These are phyloP conservation scores for Callionymus lyra DNA, from an alignment of 2,113 vertebrate species.

Conservation along the genomic window DNA sequence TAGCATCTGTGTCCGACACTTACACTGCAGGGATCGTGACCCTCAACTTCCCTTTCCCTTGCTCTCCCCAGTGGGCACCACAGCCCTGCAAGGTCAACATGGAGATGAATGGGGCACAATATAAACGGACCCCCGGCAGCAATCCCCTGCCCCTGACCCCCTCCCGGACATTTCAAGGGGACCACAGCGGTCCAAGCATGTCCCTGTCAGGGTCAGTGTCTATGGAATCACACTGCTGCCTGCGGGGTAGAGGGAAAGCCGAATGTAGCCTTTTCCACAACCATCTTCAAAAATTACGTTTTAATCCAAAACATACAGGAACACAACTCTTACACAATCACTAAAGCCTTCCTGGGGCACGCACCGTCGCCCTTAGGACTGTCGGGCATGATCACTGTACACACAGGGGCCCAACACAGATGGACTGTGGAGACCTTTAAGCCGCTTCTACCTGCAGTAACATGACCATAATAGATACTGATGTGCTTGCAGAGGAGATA, in stretches of 20 bases:
- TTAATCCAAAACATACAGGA: conserved; percentile 24
- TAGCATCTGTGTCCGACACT: conserved; percentile 74
- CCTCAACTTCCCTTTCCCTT: conserved; percentile 60
- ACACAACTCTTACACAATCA: conserved; percentile 8
- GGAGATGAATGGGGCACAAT: conserved; percentile 50
- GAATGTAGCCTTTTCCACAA: conserved; percentile 12
- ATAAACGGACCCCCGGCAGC: conserved; percentile 46
- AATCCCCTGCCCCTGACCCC: conserved; percentile 1
- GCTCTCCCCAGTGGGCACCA: conserved; percentile 69
- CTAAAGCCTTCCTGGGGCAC: conserved; percentile 34
- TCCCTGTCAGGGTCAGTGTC: conserved; percentile 60
- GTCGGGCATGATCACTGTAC: conserved; percentile 50
- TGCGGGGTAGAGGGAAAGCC: conserved; percentile 16
- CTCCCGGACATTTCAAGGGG: conserved; percentile 31
- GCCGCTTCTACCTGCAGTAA: conserved; percentile 38
- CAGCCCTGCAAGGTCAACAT: conserved; percentile 60
- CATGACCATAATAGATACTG: conserved; percentile 33
- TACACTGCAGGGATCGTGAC: conserved; percentile 78
- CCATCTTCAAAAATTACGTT: conserved; percentile 20
- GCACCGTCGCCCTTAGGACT: conserved; percentile 34
- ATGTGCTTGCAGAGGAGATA: conserved; percentile 36
- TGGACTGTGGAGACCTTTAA: conserved; percentile 52
- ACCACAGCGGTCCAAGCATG: conserved; percentile 29
- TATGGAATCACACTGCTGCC: conserved; percentile 59
- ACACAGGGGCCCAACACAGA: conserved; percentile 30